Base-by-base conservation (phyloP, 2,113 vertebrate genomes). In the Galeopterus variegatus region DNA sequence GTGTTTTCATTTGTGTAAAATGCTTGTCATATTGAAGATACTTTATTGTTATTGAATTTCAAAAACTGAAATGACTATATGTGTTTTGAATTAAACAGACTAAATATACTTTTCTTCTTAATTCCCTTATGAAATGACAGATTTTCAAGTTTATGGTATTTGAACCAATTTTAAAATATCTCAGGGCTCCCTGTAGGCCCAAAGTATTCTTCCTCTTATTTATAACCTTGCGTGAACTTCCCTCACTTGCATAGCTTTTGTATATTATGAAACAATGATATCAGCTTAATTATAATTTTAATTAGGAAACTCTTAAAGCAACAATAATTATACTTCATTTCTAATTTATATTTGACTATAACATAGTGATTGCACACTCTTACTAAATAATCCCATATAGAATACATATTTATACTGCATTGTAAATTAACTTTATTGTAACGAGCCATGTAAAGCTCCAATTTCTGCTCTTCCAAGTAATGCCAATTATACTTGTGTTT, bases 1-100 rank as follows among this genome's bases (percentile, higher is more conserved):
- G 15, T 54, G 11, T 82, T 95, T 95, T 94, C 33, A 95, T 93
- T 96, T 92, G 28, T 75, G 8, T 93, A 64, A 97, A 92, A 79
- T 87, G 7, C 33, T 88, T 93, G 14, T 87, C 50, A 88, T n/a
- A 80, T 7, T 75, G 23, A 90, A 93, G 56, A 73, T 48, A 72
- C 14, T 81, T 69, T 88, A 62, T 92, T 93, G 31, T 45, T 83
- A 90, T 26, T 87, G 21, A 87, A 87, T 94, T 90, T 82, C 58
- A 26, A 76, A 92, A 93, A 93, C 82, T 65, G 28, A 94, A 94
- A 45, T 77, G 33, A 83, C n/a, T 54, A 60, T 56, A 65, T 4
- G 73, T 77, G 3, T 72, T 89, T 56, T 79, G 45, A 92, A 92
- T 86, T 88, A 95, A 75, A 86, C n/a, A 67, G 33, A 31, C 9